Conservation (phyloP, 2,797 vertebrate species). For the Syndactyla subalaris region DNA sequence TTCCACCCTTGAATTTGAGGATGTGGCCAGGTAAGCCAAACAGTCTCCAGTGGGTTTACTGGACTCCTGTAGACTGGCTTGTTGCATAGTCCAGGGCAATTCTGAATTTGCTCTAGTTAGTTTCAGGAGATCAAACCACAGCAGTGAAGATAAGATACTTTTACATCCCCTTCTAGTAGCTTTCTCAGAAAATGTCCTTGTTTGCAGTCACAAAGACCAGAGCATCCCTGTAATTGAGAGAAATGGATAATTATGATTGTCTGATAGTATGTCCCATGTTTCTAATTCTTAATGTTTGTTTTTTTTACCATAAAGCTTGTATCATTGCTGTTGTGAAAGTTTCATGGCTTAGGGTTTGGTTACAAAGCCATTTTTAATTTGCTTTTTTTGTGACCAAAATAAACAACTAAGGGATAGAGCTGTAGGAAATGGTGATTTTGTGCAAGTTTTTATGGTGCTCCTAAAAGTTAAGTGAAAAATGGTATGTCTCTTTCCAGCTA, state of each 20-base stretch:
- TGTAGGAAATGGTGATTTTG: background rate
- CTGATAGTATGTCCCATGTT: background rate
- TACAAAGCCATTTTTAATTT: background rate
- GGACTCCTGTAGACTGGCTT: background rate
- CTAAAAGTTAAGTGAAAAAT: background rate
- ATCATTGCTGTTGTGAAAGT: background rate
- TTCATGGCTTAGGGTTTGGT: background rate
- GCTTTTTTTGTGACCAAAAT: background rate
- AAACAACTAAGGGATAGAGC: background rate
- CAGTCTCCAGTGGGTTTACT: background rate
- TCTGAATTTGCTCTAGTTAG: background rate
- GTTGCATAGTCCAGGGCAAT: background rate
- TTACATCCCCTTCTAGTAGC: background rate
- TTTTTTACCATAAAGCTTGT: background rate
- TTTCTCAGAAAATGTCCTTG: background rate
- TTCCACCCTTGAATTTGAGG: background rate
- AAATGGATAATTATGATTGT: background rate
- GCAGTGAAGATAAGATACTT: background rate
- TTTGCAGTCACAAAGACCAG: background rate
- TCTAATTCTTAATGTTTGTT: background rate
- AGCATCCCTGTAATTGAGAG: background rate
- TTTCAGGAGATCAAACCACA: background rate
- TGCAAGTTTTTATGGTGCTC: background rate
- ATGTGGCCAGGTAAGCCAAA: background rate
- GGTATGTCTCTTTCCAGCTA: background rate